Evolutionary conservation across 2,888 invertebrate species (phyloP).

Genomic region (Limnephilus marmoratus): DNA sequence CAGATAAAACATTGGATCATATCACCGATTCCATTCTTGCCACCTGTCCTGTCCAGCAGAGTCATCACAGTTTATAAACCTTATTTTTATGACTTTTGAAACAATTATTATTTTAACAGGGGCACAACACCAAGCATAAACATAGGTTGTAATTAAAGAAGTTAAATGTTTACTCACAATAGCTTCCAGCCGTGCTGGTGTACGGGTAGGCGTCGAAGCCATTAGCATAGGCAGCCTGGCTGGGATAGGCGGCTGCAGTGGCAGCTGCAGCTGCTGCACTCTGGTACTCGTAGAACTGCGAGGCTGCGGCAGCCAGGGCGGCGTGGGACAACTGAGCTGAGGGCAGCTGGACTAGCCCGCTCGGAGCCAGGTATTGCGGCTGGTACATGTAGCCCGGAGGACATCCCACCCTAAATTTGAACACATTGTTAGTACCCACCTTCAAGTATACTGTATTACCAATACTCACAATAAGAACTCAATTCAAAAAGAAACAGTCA

Average conservation of each 20-base stretch:
- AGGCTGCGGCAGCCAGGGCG: constrained; percentile 86
- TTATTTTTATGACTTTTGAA: not conserved
- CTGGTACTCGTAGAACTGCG: constrained; percentile 90
- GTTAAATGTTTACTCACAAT: not conserved
- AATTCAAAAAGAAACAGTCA: not conserved
- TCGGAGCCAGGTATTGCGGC: constrained; percentile 81
- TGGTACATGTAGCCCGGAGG: constrained; percentile 88
- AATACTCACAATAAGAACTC: not conserved
- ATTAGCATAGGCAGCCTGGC: constrained; percentile 85
- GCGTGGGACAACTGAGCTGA: constrained; percentile 83
- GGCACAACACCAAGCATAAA: not conserved
- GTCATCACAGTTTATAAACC: not conserved
- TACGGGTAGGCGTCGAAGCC: constrained; percentile 86
- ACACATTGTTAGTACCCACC: constrained; percentile 54
- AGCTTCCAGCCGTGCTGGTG: constrained; percentile 83
- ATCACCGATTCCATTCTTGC: too few relatives aligned
- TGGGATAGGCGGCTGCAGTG: constrained; percentile 81
- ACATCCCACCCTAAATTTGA: constrained; percentile 75
- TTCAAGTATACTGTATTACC: constrained; percentile 7
- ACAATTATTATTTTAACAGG: not conserved
- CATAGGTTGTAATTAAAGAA: not conserved
- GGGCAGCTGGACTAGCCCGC: constrained; percentile 83
- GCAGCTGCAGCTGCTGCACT: constrained; percentile 81
- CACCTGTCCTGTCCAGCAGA: too few relatives aligned
- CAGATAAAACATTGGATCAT: too few relatives aligned